These are phyloP conservation scores for Acanthococcus lagerstroemiae DNA, from an alignment of 2,888 invertebrate genomes.

Conservation along the genomic window DNA sequence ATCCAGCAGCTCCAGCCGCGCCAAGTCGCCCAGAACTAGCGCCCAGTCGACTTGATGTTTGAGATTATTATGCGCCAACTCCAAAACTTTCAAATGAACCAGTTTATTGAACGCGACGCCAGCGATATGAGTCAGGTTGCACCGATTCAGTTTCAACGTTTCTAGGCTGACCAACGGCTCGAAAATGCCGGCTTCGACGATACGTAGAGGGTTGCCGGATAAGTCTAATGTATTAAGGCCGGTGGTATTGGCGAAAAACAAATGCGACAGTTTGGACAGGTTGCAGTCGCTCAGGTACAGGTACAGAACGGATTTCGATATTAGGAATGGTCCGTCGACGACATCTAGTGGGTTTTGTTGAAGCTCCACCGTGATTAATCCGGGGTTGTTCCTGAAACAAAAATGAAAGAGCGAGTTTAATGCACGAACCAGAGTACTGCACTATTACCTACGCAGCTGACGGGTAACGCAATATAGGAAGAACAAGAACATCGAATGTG, in stretches of 20 bases:
- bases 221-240: conserved; percentile 58
- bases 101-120: conserved; percentile 50
- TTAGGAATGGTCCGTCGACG: conserved; percentile 55
- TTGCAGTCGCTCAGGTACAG: conserved; percentile 58
- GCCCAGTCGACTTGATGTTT: conserved; percentile 50
- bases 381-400: conserved; percentile 53
- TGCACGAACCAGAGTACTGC: neutral
- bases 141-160: conserved; percentile 53
- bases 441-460: no score
- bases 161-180: conserved; percentile 56
- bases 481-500: neutral
- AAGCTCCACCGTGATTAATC: conserved; percentile 58
- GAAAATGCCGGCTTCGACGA: conserved; percentile 50
- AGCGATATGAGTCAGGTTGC: conserved; percentile 51
- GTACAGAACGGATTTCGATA: conserved; percentile 55
- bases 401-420: conserved; percentile 3
- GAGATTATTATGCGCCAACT: conserved; percentile 52
- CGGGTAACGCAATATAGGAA: neutral
- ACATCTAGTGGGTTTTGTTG: conserved; percentile 48
- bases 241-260: conserved; percentile 57
- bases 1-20: conserved; percentile 54
- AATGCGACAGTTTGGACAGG: conserved; percentile 49
- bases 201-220: conserved; percentile 54
- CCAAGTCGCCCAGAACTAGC: conserved; percentile 50
- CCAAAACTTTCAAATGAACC: conserved; percentile 53